Evolutionary conservation across 2,888 invertebrate species (phyloP), one percentile per base, ranked within the genome.

Genomic region (Oligia fasciuncula): DNA sequence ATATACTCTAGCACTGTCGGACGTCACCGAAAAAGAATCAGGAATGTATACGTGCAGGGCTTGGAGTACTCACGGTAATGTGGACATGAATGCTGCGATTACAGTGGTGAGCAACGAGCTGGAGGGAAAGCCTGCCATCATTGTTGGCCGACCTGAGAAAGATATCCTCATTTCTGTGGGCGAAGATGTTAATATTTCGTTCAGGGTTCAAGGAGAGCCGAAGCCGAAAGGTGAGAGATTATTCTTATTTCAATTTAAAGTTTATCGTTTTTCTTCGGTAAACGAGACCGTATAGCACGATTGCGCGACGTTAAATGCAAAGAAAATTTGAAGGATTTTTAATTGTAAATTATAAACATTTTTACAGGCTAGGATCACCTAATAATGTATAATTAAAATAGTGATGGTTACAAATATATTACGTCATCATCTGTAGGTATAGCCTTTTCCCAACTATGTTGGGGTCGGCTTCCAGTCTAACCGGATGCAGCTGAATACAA

Each of bases 121-220:
- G 66, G 98, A 98, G 81, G 98, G 98, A 8, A 98, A 98, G 92
- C 98, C 98, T 4, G 98, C 98, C 0, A 97, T 98, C 91, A 98
- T 99, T 91, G 96, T 98, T 23, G 98, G 98, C 0, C 97, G 98
- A 85, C 99, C 99, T 0, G 98, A 98, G 76, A 98, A 98, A 81
- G 97, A 98, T 90, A 96, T 99, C 90, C 97, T 97, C 62, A 98
- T 98, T 63, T 97, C 98, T 43, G 97, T 98, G 13, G 98, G 98
- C 0, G 98, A 98, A 95, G 98, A 99, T 90, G 97, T 99, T 85
- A 98, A 98, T 66, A 97, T 99, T 73, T 98, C 98, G 2, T 99
- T 98, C 93, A 97, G 98, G 92, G 97, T 98, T 71, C 97, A 97
- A 82, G 99, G 99, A 80, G 98, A 98, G 91, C 99, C 99, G 0